phyloP scores from a whole-genome alignment of 1,140 invertebrate genomes.

The Phortica variegata region DNA sequence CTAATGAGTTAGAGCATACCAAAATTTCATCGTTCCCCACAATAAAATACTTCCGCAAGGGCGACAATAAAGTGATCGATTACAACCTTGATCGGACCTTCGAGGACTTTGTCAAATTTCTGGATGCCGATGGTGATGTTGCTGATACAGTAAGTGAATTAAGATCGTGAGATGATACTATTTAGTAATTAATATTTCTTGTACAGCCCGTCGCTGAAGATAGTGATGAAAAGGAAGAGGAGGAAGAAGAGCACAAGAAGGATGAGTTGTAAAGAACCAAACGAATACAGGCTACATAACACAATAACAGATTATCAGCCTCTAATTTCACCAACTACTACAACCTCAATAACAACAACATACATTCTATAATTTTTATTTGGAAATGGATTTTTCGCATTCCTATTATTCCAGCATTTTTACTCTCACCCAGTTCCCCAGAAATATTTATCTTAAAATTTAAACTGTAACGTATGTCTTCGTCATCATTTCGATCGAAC shows the following conservation, averaged over 20 bases:
- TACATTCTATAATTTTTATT: slow-evolving; percentile 51
- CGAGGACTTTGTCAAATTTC: slow-evolving; percentile 89
- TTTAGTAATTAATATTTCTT: background rate
- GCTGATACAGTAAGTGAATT: slow-evolving; percentile 27
- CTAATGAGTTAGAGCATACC: slow-evolving; percentile 93
- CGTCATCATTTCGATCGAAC: no score
- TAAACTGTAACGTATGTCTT: no score
- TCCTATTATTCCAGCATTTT: no score
- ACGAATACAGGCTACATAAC: slow-evolving; percentile 11
- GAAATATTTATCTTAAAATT: no score
- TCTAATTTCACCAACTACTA: background rate
- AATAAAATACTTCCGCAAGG: slow-evolving; percentile 92
- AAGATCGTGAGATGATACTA: background rate
- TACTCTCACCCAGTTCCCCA: no score
- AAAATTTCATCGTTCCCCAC: slow-evolving; percentile 97
- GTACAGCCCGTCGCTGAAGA: slow-evolving; percentile 26
- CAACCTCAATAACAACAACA: slow-evolving; percentile 43
- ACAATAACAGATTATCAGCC: slow-evolving; percentile 2
- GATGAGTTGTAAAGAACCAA: slow-evolving; percentile 43
- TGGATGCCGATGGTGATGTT: slow-evolving; percentile 65
- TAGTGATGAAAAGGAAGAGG: slow-evolving; percentile 32
- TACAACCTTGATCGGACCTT: slow-evolving; percentile 95
- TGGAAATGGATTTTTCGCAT: slow-evolving; percentile 15
- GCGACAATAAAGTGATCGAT: slow-evolving; percentile 88
- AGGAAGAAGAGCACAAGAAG: slow-evolving; percentile 49